Evolutionary conservation across 2,113 vertebrate species (phyloP).

Genomic region (Tretioscincus oriximinensis): DNA sequence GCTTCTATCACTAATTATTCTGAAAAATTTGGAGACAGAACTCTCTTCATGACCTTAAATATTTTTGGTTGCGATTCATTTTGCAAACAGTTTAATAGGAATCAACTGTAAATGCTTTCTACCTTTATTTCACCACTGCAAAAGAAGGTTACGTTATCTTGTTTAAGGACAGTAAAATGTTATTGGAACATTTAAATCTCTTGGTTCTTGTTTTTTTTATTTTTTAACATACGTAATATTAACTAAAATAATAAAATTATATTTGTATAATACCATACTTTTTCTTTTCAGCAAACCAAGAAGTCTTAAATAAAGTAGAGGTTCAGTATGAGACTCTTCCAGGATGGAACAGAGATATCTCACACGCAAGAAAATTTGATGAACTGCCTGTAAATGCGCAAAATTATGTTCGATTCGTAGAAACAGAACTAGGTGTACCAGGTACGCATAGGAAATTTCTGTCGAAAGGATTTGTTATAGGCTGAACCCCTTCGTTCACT

Average conservation of each 20-base stretch:
- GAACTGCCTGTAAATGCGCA: conserved; percentile 93
- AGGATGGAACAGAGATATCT: conserved; percentile 92
- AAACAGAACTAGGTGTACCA: conserved; percentile 87
- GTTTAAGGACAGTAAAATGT: background rate
- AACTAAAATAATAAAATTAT: background rate
- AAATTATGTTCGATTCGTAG: conserved; percentile 90
- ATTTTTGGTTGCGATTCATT: background rate
- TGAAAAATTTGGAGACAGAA: too few species aligned
- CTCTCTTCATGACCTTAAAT: background rate
- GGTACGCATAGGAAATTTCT: conserved; percentile 71
- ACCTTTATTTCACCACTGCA: background rate
- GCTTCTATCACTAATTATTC: too few species aligned
- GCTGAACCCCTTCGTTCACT: background rate
- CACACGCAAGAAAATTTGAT: conserved; percentile 84
- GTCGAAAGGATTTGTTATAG: background rate
- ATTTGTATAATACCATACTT: conserved; percentile 20
- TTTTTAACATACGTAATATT: background rate
- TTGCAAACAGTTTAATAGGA: background rate
- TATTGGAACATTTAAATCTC: background rate
- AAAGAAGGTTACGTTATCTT: background rate
- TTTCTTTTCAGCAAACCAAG: conserved; percentile 88
- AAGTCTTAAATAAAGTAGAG: conserved; percentile 92
- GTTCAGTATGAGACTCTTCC: conserved; percentile 93
- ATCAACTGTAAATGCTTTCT: background rate
- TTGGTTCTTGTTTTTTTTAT: background rate